Percentiles rank a stretch among this genome's conserved stretches.
Conservation (phyloP, 2,888 invertebrate genomes). For the Antitype chi region DNA sequence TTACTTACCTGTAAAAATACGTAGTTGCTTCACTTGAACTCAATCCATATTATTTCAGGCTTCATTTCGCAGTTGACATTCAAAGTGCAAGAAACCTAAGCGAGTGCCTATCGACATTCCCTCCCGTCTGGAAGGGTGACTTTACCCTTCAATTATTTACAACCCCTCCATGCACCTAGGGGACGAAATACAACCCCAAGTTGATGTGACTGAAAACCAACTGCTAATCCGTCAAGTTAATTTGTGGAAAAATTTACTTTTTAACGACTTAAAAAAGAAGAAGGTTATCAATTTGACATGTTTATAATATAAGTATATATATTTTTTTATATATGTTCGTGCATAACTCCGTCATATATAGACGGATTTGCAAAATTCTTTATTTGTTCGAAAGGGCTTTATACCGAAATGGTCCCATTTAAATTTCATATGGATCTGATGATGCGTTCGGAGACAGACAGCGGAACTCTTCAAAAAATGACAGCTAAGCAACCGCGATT, state of each 20-base stretch:
- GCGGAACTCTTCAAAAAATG: too few relatives aligned
- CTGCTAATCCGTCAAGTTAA: constrained; percentile 31
- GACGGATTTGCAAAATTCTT: too few relatives aligned
- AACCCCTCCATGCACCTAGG: constrained; percentile 59
- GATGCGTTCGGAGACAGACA: too few relatives aligned
- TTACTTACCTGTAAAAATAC: background rate
- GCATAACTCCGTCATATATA: too few relatives aligned
- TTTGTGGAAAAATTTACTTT: background rate
- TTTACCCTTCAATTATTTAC: constrained; percentile 81
- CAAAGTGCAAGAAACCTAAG: constrained; percentile 59
- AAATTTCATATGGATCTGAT: too few relatives aligned
- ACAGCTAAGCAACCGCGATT: too few relatives aligned
- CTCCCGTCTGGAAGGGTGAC: constrained; percentile 79
- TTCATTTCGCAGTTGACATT: constrained; percentile 35
- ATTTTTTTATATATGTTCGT: too few relatives aligned
- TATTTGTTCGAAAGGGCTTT: too few relatives aligned
- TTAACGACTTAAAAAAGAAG: too few relatives aligned
- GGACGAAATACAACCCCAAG: constrained; percentile 45
- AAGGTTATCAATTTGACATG: too few relatives aligned
- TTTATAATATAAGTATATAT: too few relatives aligned
- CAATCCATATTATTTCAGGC: constrained; percentile 8
- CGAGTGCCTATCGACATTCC: constrained; percentile 72
- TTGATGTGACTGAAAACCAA: constrained; percentile 34
- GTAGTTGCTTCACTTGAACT: background rate
- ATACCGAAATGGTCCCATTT: too few relatives aligned